phyloP scores from a whole-genome alignment of 2,888 invertebrate genomes.

The Luffia ferchaultella region DNA sequence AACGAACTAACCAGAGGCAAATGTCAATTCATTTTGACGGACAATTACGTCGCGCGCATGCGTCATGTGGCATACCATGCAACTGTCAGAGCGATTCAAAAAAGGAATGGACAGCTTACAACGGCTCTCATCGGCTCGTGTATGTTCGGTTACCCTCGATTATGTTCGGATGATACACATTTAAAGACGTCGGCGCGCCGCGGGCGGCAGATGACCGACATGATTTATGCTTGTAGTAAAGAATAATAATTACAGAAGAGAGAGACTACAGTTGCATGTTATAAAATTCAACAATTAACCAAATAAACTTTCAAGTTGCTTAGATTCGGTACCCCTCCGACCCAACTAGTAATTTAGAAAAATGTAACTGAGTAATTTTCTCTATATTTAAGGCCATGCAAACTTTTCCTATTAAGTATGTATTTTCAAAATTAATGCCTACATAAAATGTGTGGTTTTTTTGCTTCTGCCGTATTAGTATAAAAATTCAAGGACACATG shows the following conservation, averaged over 20 bases:
- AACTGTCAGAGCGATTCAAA: conserved; percentile 57
- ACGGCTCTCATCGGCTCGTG: conserved; percentile 23
- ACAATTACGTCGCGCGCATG: not conserved
- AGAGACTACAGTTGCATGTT: not conserved
- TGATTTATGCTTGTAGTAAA: conserved; percentile 42
- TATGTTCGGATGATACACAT: conserved; percentile 34
- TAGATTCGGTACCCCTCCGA: no score
- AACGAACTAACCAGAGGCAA: not conserved
- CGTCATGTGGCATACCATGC: conserved; percentile 41
- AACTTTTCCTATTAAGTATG: no score
- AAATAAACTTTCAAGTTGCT: no score
- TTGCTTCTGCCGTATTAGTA: no score
- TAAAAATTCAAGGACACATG: no score
- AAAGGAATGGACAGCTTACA: conserved; percentile 42
- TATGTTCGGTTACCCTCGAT: not conserved
- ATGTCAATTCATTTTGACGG: not conserved
- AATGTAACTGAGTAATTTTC: no score
- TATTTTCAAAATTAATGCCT: no score
- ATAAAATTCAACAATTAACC: no score
- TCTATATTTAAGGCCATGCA: no score
- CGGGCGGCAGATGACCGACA: conserved; percentile 61
- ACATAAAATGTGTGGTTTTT: no score
- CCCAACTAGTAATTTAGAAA: no score
- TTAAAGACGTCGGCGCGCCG: conserved; percentile 43
- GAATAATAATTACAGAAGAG: not conserved